Evolutionary conservation across 2,113 vertebrate genomes (phyloP).

Genomic region (Mionectes macconnelli): DNA sequence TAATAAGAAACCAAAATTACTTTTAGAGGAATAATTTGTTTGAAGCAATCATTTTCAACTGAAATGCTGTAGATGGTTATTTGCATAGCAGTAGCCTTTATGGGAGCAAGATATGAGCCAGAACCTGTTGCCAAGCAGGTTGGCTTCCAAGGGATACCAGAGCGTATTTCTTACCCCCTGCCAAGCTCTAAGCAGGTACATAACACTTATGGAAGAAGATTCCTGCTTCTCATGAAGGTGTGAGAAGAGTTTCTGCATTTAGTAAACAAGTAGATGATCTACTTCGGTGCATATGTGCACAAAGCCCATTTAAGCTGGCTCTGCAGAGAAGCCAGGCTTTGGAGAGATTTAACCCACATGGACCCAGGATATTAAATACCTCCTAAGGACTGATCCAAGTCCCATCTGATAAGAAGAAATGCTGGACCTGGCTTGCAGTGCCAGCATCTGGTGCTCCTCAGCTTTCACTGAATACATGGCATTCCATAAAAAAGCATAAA

Average conservation of each 20-base stretch:
- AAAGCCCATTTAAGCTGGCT: background rate
- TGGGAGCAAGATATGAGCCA: background rate
- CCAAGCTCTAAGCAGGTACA: background rate
- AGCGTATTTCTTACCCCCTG: background rate
- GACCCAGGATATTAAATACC: slow-evolving; percentile 17
- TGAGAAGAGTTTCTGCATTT: background rate
- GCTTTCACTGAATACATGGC: background rate
- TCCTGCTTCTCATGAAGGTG: background rate
- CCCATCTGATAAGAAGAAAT: slow-evolving; percentile 4
- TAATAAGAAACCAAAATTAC: slow-evolving; percentile 40
- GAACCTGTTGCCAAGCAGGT: background rate
- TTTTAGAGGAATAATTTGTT: slow-evolving; percentile 38
- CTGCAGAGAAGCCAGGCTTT: background rate
- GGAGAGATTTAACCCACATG: background rate
- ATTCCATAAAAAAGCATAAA: background rate
- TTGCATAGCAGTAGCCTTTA: background rate
- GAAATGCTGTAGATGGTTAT: background rate
- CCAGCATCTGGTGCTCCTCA: background rate
- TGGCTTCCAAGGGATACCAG: background rate
- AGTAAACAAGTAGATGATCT: background rate
- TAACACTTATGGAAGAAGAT: background rate
- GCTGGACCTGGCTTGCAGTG: background rate
- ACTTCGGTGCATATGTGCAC: background rate
- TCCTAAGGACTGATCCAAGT: background rate
- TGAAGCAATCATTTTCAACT: slow-evolving; percentile 24